phyloP scores from a whole-genome alignment of 2,888 invertebrate genomes.

The Eucera pruinosa region DNA sequence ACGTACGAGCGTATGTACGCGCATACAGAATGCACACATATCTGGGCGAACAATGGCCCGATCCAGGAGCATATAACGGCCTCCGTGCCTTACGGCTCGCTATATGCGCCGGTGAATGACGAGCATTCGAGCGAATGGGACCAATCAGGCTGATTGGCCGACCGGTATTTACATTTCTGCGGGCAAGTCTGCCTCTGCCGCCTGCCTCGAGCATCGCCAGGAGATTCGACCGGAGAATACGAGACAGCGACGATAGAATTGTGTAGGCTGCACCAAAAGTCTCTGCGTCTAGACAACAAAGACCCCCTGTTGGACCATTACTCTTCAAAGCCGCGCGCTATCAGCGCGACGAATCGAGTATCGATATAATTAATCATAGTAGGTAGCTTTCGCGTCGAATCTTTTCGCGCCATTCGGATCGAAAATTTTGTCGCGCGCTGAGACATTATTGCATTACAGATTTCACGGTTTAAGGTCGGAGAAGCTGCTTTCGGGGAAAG shows the following conservation, averaged over 20 bases:
- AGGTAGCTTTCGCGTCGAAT: constrained; percentile 9
- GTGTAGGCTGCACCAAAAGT: constrained; percentile 46
- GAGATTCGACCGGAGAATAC: constrained; percentile 63
- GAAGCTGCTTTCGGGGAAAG: constrained; percentile 38
- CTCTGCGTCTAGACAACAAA: background rate
- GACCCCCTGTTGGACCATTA: background rate
- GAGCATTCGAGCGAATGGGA: constrained; percentile 82
- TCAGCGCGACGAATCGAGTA: constrained; percentile 26
- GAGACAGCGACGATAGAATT: constrained; percentile 33
- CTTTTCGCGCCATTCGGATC: constrained; percentile 2
- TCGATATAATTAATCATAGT: too few relatives aligned
- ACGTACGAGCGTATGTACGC: constrained; percentile 20
- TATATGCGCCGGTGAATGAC: constrained; percentile 77
- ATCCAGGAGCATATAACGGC: constrained; percentile 69
- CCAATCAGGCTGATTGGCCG: constrained; percentile 84
- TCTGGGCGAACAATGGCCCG: constrained; percentile 71
- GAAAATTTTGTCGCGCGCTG: constrained; percentile 20
- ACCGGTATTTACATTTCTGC: constrained; percentile 82
- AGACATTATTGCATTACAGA: constrained; percentile 8
- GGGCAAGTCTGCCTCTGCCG: constrained; percentile 68
- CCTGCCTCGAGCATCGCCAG: constrained; percentile 52
- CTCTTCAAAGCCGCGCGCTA: background rate
- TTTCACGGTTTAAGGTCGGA: constrained; percentile 49
- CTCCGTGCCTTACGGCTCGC: constrained; percentile 67
- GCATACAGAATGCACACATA: constrained; percentile 38